Evolutionary conservation across 2,888 invertebrate species (phyloP).

Genomic region (Callyntrura guangdongensis): DNA sequence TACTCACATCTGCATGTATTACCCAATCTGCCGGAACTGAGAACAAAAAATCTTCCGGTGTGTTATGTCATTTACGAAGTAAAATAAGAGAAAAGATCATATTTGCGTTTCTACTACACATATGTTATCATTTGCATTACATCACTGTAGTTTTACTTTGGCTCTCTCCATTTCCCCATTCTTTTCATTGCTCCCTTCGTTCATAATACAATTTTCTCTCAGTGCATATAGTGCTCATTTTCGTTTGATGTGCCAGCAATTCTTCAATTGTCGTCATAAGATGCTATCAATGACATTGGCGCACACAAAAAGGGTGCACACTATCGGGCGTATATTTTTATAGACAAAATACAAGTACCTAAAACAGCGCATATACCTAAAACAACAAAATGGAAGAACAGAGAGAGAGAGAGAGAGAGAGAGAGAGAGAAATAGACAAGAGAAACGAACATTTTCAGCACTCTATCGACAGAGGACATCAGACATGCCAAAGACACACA

Average conservation of each 20-base stretch:
- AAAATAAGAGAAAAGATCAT: constrained; percentile 69
- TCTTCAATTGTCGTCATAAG: constrained; percentile 76
- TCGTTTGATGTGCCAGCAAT: constrained; percentile 75
- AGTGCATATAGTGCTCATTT: constrained; percentile 77
- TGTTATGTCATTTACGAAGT: constrained; percentile 67
- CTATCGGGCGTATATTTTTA: not conserved
- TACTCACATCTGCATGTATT: not conserved
- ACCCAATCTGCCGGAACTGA: not conserved
- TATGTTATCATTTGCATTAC: not conserved
- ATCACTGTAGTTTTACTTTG: constrained; percentile 4
- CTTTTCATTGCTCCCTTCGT: constrained; percentile 49
- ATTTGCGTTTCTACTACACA: constrained; percentile 55
- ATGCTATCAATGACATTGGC: constrained; percentile 71
- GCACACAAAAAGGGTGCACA: constrained; percentile 5
- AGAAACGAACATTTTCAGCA: constrained; percentile 37
- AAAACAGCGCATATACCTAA: not conserved
- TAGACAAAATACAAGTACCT: constrained; percentile 17
- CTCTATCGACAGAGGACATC: constrained; percentile 65
- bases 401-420: not conserved
- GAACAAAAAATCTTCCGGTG: constrained; percentile 24
- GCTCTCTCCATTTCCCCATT: constrained; percentile 37
- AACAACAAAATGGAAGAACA: not conserved
- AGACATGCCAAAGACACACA: constrained; percentile 74
- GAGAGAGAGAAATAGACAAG: not conserved
- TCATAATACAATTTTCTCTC: constrained; percentile 81